A percentile compares a stretch with the other conserved stretches of the same genome.
Conservation (phyloP, 1,140 invertebrate species). For the Pachyrhynchus sulphureomaculatus region DNA sequence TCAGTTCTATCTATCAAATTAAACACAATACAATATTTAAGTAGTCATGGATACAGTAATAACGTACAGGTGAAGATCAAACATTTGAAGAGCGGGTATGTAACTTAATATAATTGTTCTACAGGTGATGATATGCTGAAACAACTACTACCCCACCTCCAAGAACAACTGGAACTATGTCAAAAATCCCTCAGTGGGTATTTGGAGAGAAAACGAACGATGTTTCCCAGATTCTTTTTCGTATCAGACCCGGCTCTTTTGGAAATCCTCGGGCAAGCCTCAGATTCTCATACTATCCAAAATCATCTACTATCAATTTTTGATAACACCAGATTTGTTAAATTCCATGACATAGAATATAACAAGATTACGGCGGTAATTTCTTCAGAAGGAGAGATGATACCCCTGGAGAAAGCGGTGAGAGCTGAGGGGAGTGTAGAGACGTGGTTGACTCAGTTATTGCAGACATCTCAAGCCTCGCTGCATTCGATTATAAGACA, state of each 20-base stretch:
- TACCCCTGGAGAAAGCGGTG: constrained; percentile 86
- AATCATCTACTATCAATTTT: constrained; percentile 94
- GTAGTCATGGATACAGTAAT: not conserved
- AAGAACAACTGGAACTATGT: constrained; percentile 94
- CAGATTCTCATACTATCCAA: constrained; percentile 96
- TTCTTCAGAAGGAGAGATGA: constrained; percentile 90
- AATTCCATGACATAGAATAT: constrained; percentile 95
- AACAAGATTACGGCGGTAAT: constrained; percentile 92
- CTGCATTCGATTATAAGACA: constrained; percentile 90
- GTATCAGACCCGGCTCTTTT: constrained; percentile 94
- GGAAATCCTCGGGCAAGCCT: constrained; percentile 95
- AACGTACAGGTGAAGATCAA: not conserved
- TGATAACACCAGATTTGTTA: constrained; percentile 91
- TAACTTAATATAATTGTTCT: not conserved
- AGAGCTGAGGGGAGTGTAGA: constrained; percentile 95
- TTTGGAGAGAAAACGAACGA: constrained; percentile 91
- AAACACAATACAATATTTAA: not conserved
- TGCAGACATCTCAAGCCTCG: constrained; percentile 85
- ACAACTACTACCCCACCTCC: constrained; percentile 90
- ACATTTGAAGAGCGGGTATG: not conserved
- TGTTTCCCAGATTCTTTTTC: constrained; percentile 98
- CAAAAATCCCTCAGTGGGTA: constrained; percentile 97
- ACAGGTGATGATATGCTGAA: constrained; percentile 83
- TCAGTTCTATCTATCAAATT: too few relatives aligned
- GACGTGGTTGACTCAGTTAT: constrained; percentile 88